phyloP scores from a whole-genome alignment of 2,113 vertebrate species.

The Leucosticte australis region DNA sequence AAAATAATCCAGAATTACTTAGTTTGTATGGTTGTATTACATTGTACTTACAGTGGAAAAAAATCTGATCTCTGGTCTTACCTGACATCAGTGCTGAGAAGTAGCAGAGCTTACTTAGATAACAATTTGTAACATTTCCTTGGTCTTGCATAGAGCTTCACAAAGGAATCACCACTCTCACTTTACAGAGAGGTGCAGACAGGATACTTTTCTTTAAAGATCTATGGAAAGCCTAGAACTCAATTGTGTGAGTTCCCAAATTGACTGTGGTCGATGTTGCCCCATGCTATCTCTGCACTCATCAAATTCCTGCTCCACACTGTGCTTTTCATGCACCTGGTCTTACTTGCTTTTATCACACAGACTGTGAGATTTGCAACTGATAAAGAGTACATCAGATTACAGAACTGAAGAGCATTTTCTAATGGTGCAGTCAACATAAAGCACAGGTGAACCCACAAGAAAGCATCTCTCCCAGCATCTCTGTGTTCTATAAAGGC shows the following conservation, averaged over 20 bases:
- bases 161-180: background rate
- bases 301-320: background rate
- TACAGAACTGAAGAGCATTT: background rate
- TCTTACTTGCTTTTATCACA: background rate
- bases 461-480: background rate
- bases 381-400: background rate
- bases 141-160: background rate
- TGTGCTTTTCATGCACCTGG: background rate
- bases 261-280: background rate
- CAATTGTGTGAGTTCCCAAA: background rate
- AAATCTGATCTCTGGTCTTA: background rate
- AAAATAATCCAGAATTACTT: background rate
- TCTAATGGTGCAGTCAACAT: background rate
- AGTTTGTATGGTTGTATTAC: background rate
- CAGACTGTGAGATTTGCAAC: background rate
- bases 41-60: background rate
- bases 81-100: background rate
- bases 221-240: background rate
- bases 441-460: background rate
- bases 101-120: background rate
- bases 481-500: background rate
- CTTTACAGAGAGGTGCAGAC: background rate
- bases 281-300: background rate
- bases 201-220: background rate
- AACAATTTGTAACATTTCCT: background rate